phyloP scores from a whole-genome alignment of 2,888 invertebrate genomes.

The Branchipolynoe longqiensis region DNA sequence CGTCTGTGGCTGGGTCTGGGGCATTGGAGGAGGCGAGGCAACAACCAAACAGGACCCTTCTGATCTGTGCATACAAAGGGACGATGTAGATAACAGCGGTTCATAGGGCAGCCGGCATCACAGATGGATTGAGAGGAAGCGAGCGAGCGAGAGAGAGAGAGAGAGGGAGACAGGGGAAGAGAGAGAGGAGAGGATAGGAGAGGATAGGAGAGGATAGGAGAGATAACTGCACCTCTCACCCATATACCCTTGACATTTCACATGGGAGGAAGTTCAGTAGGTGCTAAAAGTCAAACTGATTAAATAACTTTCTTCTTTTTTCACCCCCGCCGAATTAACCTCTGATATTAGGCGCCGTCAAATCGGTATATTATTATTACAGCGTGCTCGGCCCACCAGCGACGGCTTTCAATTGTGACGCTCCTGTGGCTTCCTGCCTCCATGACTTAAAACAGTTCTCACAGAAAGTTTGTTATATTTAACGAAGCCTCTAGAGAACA shows the following conservation, averaged over 20 bases:
- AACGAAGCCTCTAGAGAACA: too few relatives aligned
- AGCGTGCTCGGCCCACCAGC: background rate
- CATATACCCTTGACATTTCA: slow-evolving; percentile 42
- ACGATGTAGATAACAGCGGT: too few relatives aligned
- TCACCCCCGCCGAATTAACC: slow-evolving; percentile 39
- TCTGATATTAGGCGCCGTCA: slow-evolving; percentile 12
- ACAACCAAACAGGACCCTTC: background rate
- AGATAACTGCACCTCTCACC: background rate
- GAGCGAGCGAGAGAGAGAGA: background rate
- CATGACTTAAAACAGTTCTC: slow-evolving; percentile 4
- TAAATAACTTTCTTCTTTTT: slow-evolving; percentile 40
- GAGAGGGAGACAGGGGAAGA: background rate
- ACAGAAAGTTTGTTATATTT: too few relatives aligned
- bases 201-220: too few relatives aligned
- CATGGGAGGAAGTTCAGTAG: slow-evolving; percentile 29
- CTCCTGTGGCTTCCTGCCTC: slow-evolving; percentile 38
- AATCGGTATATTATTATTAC: slow-evolving; percentile 19
- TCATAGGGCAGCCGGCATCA: background rate
- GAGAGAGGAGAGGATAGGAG: too few relatives aligned
- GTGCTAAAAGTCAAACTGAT: slow-evolving; percentile 47
- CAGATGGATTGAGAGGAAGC: background rate
- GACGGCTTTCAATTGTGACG: slow-evolving; percentile 35
- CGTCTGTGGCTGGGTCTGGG: background rate
- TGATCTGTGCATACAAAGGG: too few relatives aligned
- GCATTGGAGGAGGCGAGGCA: background rate